phyloP scores from a whole-genome alignment of 1,140 invertebrate genomes.

The Harpegnathos saltator region DNA sequence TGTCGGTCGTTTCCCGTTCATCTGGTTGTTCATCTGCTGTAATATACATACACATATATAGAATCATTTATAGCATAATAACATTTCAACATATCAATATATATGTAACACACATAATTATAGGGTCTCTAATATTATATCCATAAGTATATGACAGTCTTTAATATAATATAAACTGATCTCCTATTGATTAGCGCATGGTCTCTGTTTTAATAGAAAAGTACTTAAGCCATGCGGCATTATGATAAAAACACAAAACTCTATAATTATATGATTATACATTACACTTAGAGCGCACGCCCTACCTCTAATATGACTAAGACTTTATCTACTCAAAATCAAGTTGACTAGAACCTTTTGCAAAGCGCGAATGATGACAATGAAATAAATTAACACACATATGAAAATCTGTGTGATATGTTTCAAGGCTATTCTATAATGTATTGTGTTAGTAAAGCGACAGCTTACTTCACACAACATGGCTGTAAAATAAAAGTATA shows the following conservation, averaged over 20 bases:
- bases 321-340: conserved; percentile 12
- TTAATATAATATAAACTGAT: background rate
- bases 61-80: background rate
- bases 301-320: conserved; percentile 43
- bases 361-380: background rate
- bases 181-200: background rate
- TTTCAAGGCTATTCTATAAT: conserved; percentile 38
- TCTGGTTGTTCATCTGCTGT: conserved; percentile 75
- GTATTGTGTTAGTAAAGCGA: conserved; percentile 81
- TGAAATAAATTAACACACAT: conserved; percentile 7
- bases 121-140: background rate
- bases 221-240: background rate
- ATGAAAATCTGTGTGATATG: background rate
- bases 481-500: conserved; percentile 81
- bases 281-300: conserved; percentile 32
- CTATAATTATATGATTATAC: too few species aligned
- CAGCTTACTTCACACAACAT: conserved; percentile 86
- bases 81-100: background rate
- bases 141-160: conserved; percentile 17
- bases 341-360: conserved; percentile 29
- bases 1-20: conserved; percentile 78
- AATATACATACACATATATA: conserved; percentile 17
- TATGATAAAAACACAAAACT: background rate
- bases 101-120: conserved; percentile 12
- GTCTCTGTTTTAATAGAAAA: conserved; percentile 1